phyloP scores from a whole-genome alignment of 2,888 invertebrate genomes.

The Margaritifera margaritifera region DNA sequence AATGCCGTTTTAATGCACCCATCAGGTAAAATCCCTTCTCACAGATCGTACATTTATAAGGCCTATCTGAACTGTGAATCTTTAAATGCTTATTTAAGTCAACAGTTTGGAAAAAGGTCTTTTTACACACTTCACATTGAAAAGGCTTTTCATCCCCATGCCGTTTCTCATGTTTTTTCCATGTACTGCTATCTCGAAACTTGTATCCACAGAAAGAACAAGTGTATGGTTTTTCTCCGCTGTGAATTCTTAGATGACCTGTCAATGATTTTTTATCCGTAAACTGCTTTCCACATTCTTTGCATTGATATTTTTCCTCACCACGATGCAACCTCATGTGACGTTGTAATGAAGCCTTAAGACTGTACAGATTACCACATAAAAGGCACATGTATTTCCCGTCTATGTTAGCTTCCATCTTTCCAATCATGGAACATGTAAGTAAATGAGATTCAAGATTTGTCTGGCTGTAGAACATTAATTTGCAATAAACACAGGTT shows the following conservation, averaged over 20 bases:
- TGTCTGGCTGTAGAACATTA: no score
- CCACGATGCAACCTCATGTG: slow-evolving; percentile 11
- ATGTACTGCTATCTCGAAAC: slow-evolving; percentile 23
- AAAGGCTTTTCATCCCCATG: slow-evolving; percentile 18
- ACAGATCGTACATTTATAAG: slow-evolving; percentile 93
- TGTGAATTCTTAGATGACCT: slow-evolving; percentile 7
- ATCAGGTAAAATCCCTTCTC: slow-evolving; percentile 92
- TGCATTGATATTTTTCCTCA: not conserved
- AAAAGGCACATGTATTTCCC: slow-evolving; percentile 3
- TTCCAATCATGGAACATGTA: no score
- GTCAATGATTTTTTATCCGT: slow-evolving; percentile 1
- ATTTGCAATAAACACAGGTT: no score
- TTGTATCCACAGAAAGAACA: slow-evolving; percentile 20
- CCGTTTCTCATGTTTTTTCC: slow-evolving; percentile 18
- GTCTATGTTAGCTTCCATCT: not conserved
- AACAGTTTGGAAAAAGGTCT: slow-evolving; percentile 19
- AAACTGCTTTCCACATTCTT: slow-evolving; percentile 5
- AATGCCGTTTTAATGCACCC: slow-evolving; percentile 94
- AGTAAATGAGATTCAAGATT: no score
- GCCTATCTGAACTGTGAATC: slow-evolving; percentile 92
- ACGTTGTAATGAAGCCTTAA: slow-evolving; percentile 11
- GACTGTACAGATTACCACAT: slow-evolving; percentile 14
- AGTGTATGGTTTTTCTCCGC: slow-evolving; percentile 23
- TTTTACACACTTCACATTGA: slow-evolving; percentile 18
- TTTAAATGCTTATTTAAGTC: slow-evolving; percentile 90